These are phyloP conservation scores for Polydesmus complanatus DNA, from an alignment of 2,888 invertebrate species.

Conservation along the genomic window DNA sequence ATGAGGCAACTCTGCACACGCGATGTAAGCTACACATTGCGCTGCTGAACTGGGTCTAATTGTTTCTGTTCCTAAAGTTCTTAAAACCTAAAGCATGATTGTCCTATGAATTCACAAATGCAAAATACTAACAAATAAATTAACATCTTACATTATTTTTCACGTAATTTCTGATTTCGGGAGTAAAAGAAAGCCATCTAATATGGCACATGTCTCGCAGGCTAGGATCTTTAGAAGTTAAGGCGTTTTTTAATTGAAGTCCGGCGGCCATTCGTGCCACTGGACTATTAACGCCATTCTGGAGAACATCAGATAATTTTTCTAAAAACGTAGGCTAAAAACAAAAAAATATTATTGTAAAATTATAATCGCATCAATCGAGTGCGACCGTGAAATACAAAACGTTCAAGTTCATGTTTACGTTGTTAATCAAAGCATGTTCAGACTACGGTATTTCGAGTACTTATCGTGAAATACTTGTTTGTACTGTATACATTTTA, in stretches of 20 bases:
- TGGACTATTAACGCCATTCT: slow-evolving; percentile 73
- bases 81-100: slow-evolving; percentile 54
- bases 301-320: slow-evolving; percentile 81
- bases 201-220: slow-evolving; percentile 71
- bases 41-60: slow-evolving; percentile 93
- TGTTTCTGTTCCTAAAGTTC: slow-evolving; percentile 88
- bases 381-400: no score
- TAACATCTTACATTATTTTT: slow-evolving; percentile 74
- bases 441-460: no score
- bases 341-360: slow-evolving; percentile 8
- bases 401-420: no score
- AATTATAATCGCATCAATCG: not conserved
- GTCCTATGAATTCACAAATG: slow-evolving; percentile 1
- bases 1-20: slow-evolving; percentile 85
- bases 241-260: slow-evolving; percentile 91
- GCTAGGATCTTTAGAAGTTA: slow-evolving; percentile 83
- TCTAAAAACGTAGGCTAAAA: slow-evolving; percentile 72
- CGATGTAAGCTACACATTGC: slow-evolving; percentile 97
- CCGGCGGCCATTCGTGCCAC: slow-evolving; percentile 98
- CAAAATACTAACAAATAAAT: not conserved
- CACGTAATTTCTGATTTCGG: slow-evolving; percentile 70
- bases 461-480: no score
- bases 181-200: slow-evolving; percentile 82
- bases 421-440: no score
- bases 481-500: no score